A percentile compares a stretch with the other conserved stretches of the same genome.
Conservation (phyloP, 35 echinoderm and acorn worm species). For the Holothuria glaberrima region DNA sequence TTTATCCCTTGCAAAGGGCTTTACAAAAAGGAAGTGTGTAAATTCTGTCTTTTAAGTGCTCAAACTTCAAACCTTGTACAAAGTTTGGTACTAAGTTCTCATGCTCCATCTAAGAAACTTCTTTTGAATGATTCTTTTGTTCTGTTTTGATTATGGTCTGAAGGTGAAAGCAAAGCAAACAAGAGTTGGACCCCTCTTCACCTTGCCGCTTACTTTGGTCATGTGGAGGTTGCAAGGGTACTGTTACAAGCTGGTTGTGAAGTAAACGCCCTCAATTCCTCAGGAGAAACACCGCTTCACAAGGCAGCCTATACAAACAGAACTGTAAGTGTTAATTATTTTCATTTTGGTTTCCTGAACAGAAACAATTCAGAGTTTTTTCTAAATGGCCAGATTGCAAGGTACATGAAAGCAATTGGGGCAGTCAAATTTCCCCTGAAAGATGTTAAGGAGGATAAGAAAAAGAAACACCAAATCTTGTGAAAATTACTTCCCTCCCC, state of each 20-base stretch:
- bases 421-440: too few relatives aligned
- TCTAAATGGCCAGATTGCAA: too few relatives aligned
- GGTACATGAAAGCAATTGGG: too few relatives aligned
- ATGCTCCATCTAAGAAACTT: not conserved
- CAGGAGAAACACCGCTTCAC: constrained; percentile 90
- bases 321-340: constrained; percentile 57
- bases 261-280: constrained; percentile 77
- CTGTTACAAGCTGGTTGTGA: constrained; percentile 72
- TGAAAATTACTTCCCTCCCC: too few relatives aligned
- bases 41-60: too few relatives aligned
- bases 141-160: not conserved
- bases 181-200: constrained; percentile 90
- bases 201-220: constrained; percentile 92
- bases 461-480: too few relatives aligned
- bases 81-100: not conserved
- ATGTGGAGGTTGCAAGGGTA: constrained; percentile 73
- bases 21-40: too few relatives aligned
- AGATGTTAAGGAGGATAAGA: too few relatives aligned
- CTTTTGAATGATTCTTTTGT: not conserved
- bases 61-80: too few relatives aligned
- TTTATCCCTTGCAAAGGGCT: too few relatives aligned
- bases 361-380: too few relatives aligned
- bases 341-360: too few relatives aligned
- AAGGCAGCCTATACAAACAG: constrained; percentile 91
- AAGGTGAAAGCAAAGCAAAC: constrained; percentile 87